Base-by-base conservation (phyloP, 1,140 invertebrate species). In the Drosophila triauraria region DNA sequence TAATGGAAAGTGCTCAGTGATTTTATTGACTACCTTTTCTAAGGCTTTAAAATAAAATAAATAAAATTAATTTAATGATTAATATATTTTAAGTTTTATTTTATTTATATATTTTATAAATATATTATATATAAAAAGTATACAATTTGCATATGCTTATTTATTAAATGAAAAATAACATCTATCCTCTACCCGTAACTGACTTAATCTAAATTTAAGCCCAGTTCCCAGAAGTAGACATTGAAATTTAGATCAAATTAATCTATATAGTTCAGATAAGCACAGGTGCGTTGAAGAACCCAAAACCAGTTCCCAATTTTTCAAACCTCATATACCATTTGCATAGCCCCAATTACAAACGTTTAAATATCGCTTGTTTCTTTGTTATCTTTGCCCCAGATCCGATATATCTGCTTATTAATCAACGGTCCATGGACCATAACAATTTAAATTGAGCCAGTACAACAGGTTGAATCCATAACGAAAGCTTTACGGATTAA, bases 401-500 rank as follows among this genome's bases (percentile, higher is more conserved):
- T 72, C 53, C 30, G 38, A 27, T 35, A 17, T 35, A 71, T 71
- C 46, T 30, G n/a, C 23, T 68, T 46, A 69, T 68, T 68, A 70
- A 70, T 46, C 67, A 56, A 56, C 40, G 32, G 17, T n/a, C 48
- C 63, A 7, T 9, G 30, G 27, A 35, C 35, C 35, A 68, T 70
- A 70, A 54, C 47, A 68, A 68, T 70, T 69, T 70, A 72, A 72
- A 71, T 59, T 72, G 53, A 71, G n/a, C 44, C 70, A 71, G 68
- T 72, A 43, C 68, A 72, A 72, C 70, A 72, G 70, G 70, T 72
- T 72, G 70, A 60, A 43, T 23, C 59, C 68, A 51, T 72, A 72
- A 72, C 54, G 68, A 72, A 60, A 60, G 70, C 68, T 51, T 60
- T 72, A 60, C 68, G 68, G 70, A 72, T 72, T 72, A 72, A 30